A percentile compares a stretch with the other conserved stretches of the same genome.
Evolutionary conservation across 2,113 vertebrate genomes (phyloP).

Genomic region (Podarcis cretensis): DNA sequence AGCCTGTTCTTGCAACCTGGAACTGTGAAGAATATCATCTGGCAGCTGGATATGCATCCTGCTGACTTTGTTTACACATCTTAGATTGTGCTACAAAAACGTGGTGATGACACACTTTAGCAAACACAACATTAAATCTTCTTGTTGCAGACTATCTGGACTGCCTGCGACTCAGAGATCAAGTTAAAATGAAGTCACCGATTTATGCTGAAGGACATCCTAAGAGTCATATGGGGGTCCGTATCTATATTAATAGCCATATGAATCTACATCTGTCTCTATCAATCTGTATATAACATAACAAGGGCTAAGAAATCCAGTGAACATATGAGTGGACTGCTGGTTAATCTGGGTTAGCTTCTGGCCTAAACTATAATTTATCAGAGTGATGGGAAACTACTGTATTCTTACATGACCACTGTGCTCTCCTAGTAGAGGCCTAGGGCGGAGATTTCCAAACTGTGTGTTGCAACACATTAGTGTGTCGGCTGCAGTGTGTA

Average conservation of each 20-base stretch:
- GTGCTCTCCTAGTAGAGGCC: not conserved
- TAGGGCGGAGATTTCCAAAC: too few relatives aligned
- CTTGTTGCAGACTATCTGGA: conserved; percentile 47
- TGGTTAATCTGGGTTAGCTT: not conserved
- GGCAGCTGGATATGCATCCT: conserved; percentile 64
- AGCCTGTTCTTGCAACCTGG: conserved; percentile 74
- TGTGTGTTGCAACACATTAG: too few relatives aligned
- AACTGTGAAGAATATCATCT: conserved; percentile 62
- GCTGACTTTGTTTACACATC: conserved; percentile 84
- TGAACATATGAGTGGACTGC: not conserved
- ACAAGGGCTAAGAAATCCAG: not conserved
- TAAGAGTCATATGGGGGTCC: not conserved
- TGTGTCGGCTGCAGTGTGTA: too few relatives aligned
- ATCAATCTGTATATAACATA: not conserved
- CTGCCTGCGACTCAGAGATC: conserved; percentile 39
- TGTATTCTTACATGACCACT: not conserved
- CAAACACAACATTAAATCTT: conserved; percentile 63
- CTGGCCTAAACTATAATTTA: not conserved
- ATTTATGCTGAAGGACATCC: conserved; percentile 44
- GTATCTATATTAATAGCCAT: not conserved
- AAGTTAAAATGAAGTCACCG: conserved; percentile 3
- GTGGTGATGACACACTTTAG: conserved; percentile 73
- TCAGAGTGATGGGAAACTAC: too few relatives aligned
- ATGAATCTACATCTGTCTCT: too few relatives aligned
- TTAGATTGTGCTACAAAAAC: conserved; percentile 68